These are phyloP conservation scores for Spheniscus humboldti DNA, from an alignment of 2,797 vertebrate species.

Conservation along the genomic window DNA sequence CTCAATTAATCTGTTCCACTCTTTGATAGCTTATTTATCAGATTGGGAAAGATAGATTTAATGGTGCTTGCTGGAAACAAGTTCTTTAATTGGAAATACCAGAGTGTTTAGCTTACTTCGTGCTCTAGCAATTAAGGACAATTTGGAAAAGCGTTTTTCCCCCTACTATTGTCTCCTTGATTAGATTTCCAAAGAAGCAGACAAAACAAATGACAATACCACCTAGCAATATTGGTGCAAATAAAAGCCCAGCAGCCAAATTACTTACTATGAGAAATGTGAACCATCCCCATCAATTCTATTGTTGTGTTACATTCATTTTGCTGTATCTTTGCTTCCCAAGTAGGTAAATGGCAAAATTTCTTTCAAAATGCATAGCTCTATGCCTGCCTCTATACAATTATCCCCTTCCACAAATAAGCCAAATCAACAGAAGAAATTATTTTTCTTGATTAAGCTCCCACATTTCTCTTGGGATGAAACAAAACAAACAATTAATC, in stretches of 20 bases:
- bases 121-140: slow-evolving; percentile 91
- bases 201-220: slow-evolving; percentile 87
- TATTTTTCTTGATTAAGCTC: slow-evolving; percentile 99
- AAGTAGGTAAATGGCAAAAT: slow-evolving; percentile 67
- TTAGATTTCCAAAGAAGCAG: slow-evolving; percentile 86
- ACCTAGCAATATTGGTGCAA: slow-evolving; percentile 74
- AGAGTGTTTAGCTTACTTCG: slow-evolving; percentile 76
- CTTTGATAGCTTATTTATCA: slow-evolving; percentile 89
- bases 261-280: slow-evolving; percentile 79
- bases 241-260: slow-evolving; percentile 77
- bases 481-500: slow-evolving; percentile 99
- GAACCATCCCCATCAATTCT: slow-evolving; percentile 75
- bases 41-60: slow-evolving; percentile 88
- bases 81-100: slow-evolving; percentile 82
- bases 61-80: slow-evolving; percentile 82
- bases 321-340: slow-evolving; percentile 62
- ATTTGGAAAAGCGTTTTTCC: slow-evolving; percentile 80
- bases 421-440: slow-evolving; percentile 87
- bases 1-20: slow-evolving; percentile 81
- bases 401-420: slow-evolving; percentile 83
- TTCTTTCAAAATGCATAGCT: slow-evolving; percentile 73
- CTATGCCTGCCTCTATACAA: slow-evolving; percentile 68
- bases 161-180: slow-evolving; percentile 82
- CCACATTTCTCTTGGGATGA: slow-evolving; percentile 85
- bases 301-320: slow-evolving; percentile 71